Conservation (phyloP, 2,113 vertebrate species). For the Galemys pyrenaicus region DNA sequence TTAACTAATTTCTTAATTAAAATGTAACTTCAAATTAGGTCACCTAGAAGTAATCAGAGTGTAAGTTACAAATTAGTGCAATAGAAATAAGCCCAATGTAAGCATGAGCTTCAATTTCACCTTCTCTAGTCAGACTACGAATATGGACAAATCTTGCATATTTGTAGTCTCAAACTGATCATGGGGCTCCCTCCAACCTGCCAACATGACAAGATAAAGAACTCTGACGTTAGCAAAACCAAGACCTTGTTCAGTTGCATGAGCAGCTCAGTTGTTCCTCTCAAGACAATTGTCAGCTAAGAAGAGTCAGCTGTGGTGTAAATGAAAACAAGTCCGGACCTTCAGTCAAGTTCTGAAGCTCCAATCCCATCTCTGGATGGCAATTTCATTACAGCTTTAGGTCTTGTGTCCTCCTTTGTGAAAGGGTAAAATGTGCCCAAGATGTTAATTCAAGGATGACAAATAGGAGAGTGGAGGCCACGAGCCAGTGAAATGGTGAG, state of each 20-base stretch:
- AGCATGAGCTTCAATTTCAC: conserved; percentile 20
- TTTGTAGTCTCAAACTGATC: not conserved
- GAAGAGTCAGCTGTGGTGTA: not conserved
- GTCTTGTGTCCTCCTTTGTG: not conserved
- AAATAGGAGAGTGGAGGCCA: not conserved
- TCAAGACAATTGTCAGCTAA: not conserved
- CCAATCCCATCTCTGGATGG: not conserved
- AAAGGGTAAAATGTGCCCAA: conserved; percentile 23
- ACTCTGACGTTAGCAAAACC: not conserved
- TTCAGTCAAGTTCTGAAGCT: not conserved
- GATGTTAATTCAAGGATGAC: not conserved
- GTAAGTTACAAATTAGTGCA: not conserved
- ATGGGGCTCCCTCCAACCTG: not conserved
- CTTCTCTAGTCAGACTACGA: not conserved
- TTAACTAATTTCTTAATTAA: not conserved
- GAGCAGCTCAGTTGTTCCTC: not conserved
- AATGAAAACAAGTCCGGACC: not conserved
- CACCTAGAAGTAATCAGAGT: not conserved
- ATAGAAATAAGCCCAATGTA: conserved; percentile 11
- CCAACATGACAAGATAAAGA: not conserved
- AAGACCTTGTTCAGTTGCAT: not conserved
- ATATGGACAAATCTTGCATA: not conserved
- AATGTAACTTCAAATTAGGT: not conserved
- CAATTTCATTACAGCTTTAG: not conserved
- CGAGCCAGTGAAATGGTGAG: not conserved